Evolutionary conservation across 2,113 vertebrate species (phyloP).

Genomic region (Marmota monax): DNA sequence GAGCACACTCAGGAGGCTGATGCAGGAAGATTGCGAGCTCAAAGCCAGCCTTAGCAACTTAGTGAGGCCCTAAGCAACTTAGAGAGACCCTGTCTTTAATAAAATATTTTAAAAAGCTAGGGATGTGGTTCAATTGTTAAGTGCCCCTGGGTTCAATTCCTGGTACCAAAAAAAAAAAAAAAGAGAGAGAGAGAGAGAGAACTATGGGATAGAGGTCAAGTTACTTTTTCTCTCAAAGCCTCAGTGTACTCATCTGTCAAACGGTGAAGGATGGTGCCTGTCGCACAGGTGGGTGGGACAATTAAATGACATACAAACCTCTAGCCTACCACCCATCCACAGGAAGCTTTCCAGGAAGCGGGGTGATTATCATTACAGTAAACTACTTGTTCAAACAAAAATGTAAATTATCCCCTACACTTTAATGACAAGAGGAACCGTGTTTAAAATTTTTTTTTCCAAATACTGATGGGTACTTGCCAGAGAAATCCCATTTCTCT

Average conservation of each 20-base stretch:
- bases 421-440: constrained; percentile 7
- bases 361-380: neutral
- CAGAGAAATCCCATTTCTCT: neutral
- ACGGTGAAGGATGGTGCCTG: neutral
- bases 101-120: no score
- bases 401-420: neutral
- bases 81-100: no score
- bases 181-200: neutral
- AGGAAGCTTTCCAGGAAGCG: neutral
- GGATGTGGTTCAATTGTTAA: no score
- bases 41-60: no score
- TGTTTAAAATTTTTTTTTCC: no score
- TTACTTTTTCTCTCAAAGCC: neutral
- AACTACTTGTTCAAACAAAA: neutral
- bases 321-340: neutral
- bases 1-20: no score
- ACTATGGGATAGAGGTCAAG: neutral
- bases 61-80: no score
- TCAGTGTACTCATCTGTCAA: neutral
- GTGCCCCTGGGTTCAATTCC: no score
- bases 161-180: no score
- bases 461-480: neutral
- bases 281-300: neutral
- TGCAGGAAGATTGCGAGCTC: no score
- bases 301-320: neutral